Percentiles rank a stretch among this genome's conserved stretches.
Evolutionary conservation across 2,888 invertebrate genomes (phyloP).

Genomic region (Pseudoips prasinana): DNA sequence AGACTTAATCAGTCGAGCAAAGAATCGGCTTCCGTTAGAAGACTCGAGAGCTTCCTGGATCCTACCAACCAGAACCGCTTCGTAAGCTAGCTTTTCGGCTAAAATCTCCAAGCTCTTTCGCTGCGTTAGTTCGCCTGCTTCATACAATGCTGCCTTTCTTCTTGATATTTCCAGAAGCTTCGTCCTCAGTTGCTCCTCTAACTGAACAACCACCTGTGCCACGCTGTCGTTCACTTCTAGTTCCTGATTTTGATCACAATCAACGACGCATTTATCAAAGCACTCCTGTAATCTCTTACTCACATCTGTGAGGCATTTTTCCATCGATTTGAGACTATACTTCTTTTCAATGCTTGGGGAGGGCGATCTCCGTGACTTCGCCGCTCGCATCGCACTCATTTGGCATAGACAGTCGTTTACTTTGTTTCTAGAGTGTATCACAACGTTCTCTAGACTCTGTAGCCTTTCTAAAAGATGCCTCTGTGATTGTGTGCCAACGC

Average conservation of each 20-base stretch:
- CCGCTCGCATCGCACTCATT: slow-evolving; percentile 83
- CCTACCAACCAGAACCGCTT: slow-evolving; percentile 87
- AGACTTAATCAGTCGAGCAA: slow-evolving; percentile 84
- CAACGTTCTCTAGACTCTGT: slow-evolving; percentile 83
- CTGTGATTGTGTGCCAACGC: slow-evolving; percentile 75
- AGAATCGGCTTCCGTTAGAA: slow-evolving; percentile 79
- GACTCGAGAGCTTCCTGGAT: slow-evolving; percentile 85
- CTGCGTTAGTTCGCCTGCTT: slow-evolving; percentile 85
- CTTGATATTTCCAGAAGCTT: slow-evolving; percentile 87
- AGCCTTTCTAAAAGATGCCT: slow-evolving; percentile 82
- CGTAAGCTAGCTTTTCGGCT: slow-evolving; percentile 91
- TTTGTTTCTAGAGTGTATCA: slow-evolving; percentile 84
- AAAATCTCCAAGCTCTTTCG: slow-evolving; percentile 86
- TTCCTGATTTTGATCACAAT: slow-evolving; percentile 59
- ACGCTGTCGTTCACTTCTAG: slow-evolving; percentile 74
- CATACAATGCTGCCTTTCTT: slow-evolving; percentile 84
- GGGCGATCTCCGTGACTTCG: slow-evolving; percentile 83
- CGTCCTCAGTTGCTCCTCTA: slow-evolving; percentile 85
- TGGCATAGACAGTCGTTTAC: slow-evolving; percentile 86
- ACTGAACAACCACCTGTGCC: slow-evolving; percentile 82
- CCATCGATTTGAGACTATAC: slow-evolving; percentile 83
- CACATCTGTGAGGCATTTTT: slow-evolving; percentile 84
- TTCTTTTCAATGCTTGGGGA: slow-evolving; percentile 86
- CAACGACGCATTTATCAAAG: slow-evolving; percentile 82
- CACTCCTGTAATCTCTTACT: slow-evolving; percentile 83